Percentiles rank a stretch among this genome's conserved stretches.
These are phyloP conservation scores for Sinosuthora webbiana DNA, from an alignment of 2,113 vertebrate genomes.

Conservation along the genomic window DNA sequence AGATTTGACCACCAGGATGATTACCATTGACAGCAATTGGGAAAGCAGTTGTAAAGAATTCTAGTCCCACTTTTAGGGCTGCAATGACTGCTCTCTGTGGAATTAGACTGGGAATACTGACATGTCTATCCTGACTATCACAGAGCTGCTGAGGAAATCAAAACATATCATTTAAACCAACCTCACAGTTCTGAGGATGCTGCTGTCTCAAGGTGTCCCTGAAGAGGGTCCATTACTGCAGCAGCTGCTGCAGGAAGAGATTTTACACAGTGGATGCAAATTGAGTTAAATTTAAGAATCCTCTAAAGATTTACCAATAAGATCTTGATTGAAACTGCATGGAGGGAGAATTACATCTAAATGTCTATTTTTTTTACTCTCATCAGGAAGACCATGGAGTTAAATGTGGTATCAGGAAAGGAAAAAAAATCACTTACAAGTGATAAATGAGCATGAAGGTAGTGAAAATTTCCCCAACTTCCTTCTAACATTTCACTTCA, in stretches of 20 bases:
- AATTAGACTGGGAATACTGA: neutral
- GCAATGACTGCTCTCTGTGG: neutral
- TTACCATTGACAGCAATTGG: neutral
- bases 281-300: slow-evolving; percentile 1
- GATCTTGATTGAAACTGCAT: neutral
- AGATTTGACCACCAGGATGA: neutral
- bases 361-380: neutral
- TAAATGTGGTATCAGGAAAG: neutral
- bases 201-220: neutral
- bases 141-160: neutral
- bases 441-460: neutral
- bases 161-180: neutral
- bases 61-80: neutral
- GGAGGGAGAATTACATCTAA: neutral
- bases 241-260: neutral
- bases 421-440: neutral
- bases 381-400: neutral
- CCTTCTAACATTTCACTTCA: neutral
- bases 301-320: neutral
- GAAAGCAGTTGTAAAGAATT: neutral
- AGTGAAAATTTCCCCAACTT: neutral
- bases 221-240: neutral
- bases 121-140: neutral
- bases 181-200: neutral
- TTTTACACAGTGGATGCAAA: neutral